phyloP scores from a whole-genome alignment of 2,113 vertebrate genomes.

The Pseudopodoces humilis region DNA sequence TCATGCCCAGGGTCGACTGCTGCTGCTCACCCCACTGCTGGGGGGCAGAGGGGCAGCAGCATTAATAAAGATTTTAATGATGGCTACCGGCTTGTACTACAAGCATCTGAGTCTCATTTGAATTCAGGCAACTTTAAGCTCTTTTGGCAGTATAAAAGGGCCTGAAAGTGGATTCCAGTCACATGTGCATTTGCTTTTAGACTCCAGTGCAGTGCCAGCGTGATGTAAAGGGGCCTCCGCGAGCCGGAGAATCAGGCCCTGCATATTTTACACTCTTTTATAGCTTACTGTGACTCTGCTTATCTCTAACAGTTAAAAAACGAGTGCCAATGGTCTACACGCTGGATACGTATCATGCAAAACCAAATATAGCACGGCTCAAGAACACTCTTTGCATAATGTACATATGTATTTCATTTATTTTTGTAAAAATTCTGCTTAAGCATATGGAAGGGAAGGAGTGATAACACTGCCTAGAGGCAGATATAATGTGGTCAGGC shows the following conservation, averaged over 20 bases:
- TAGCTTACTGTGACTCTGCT: slow-evolving; percentile 61
- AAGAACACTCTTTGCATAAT: slow-evolving; percentile 75
- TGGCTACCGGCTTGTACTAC: not conserved
- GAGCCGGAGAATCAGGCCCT: slow-evolving; percentile 62
- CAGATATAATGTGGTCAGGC: slow-evolving; percentile 72
- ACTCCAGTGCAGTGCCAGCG: slow-evolving; percentile 38
- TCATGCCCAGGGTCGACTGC: fast-evolving
- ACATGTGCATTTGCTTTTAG: slow-evolving; percentile 62
- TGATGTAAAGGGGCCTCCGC: slow-evolving; percentile 62
- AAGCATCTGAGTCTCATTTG: slow-evolving; percentile 58
- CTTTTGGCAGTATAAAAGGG: slow-evolving; percentile 65
- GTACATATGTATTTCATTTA: slow-evolving; percentile 75
- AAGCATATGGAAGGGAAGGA: slow-evolving; percentile 73
- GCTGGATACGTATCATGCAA: slow-evolving; percentile 69
- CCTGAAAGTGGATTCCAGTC: slow-evolving; percentile 69
- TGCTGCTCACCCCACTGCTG: not conserved
- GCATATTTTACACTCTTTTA: slow-evolving; percentile 66
- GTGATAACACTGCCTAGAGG: slow-evolving; percentile 70
- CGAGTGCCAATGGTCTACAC: slow-evolving; percentile 67
- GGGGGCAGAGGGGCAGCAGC: not conserved
- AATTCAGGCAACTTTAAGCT: slow-evolving; percentile 68
- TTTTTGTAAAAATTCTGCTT: slow-evolving; percentile 73
- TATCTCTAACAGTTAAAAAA: slow-evolving; percentile 65
- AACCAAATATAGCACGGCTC: slow-evolving; percentile 72
- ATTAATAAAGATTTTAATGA: slow-evolving; percentile 23